phyloP scores from a whole-genome alignment of 2,888 invertebrate species.

The Diplolepis rosae region DNA sequence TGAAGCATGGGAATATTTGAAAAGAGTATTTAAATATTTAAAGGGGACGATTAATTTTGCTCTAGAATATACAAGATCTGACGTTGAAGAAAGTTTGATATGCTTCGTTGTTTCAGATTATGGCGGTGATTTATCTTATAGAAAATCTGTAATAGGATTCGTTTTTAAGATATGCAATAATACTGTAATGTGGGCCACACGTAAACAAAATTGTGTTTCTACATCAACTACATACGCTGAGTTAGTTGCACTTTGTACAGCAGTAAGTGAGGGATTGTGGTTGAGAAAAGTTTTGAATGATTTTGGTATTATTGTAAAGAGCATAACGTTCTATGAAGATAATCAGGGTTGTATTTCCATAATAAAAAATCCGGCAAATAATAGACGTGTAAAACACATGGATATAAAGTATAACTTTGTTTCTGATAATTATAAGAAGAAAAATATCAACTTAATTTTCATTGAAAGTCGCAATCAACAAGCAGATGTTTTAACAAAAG shows the following conservation, averaged over 20 bases:
- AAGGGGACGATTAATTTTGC: no score
- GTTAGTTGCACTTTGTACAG: no score
- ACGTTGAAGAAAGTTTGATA: constrained; percentile 26
- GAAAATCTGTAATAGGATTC: constrained; percentile 37
- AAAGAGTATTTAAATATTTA: no score
- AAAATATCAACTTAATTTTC: background rate
- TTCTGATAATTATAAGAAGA: background rate
- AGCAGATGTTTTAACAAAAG: constrained; percentile 2
- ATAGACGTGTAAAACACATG: constrained; percentile 37
- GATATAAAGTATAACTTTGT: constrained; percentile 17
- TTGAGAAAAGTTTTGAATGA: constrained; percentile 39
- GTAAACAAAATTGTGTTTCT: constrained; percentile 44
- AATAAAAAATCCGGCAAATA: constrained; percentile 38
- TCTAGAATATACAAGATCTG: constrained; percentile 7
- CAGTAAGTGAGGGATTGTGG: constrained; percentile 42
- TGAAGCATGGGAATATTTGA: no score
- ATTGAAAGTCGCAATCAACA: background rate
- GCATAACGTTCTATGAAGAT: constrained; percentile 40
- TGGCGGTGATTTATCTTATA: constrained; percentile 28
- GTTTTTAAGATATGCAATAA: constrained; percentile 42
- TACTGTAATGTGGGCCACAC: constrained; percentile 38
- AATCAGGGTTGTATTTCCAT: constrained; percentile 41
- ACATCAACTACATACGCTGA: constrained; percentile 43
- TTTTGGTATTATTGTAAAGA: constrained; percentile 27
- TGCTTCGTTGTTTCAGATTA: constrained; percentile 50